Conservation (phyloP, 2,888 invertebrate genomes). For the Pseudanteris insignis region DNA sequence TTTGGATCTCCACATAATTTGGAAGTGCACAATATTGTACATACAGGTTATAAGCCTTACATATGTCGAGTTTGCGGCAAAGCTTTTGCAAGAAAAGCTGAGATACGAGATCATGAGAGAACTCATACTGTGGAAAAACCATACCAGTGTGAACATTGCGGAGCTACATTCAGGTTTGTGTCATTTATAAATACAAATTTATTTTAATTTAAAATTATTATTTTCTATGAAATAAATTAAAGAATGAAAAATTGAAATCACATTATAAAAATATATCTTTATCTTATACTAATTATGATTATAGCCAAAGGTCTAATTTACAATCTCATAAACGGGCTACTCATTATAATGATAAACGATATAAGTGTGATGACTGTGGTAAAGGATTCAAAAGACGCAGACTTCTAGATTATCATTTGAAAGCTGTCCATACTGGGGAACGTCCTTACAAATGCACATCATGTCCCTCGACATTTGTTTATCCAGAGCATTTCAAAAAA, state of each 20-base stretch:
- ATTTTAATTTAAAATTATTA: too few species aligned
- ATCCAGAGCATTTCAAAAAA: slow-evolving; percentile 84
- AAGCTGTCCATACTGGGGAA: slow-evolving; percentile 83
- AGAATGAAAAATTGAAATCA: too few species aligned
- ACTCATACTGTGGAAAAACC: slow-evolving; percentile 85
- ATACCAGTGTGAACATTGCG: slow-evolving; percentile 81
- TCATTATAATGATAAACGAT: slow-evolving; percentile 79
- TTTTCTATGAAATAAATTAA: too few species aligned
- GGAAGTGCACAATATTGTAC: slow-evolving; percentile 82
- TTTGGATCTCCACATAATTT: slow-evolving; percentile 71
- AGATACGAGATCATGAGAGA: slow-evolving; percentile 82
- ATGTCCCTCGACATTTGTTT: slow-evolving; percentile 82
- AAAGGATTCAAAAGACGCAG: slow-evolving; percentile 76
- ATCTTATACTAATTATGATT: too few species aligned
- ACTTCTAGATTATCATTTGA: slow-evolving; percentile 81
- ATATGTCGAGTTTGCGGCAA: slow-evolving; percentile 77
- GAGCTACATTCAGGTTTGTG: slow-evolving; percentile 67
- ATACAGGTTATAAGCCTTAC: slow-evolving; percentile 78
- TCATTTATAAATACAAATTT: too few species aligned
- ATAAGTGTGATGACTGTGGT: slow-evolving; percentile 76
- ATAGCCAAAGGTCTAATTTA: slow-evolving; percentile 81
- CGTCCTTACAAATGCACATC: slow-evolving; percentile 78
- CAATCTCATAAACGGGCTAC: slow-evolving; percentile 83
- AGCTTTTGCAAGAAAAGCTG: slow-evolving; percentile 79
- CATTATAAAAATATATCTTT: too few species aligned